These are phyloP conservation scores for Pelusios castaneus DNA, from an alignment of 2,113 vertebrate genomes.

Conservation along the genomic window DNA sequence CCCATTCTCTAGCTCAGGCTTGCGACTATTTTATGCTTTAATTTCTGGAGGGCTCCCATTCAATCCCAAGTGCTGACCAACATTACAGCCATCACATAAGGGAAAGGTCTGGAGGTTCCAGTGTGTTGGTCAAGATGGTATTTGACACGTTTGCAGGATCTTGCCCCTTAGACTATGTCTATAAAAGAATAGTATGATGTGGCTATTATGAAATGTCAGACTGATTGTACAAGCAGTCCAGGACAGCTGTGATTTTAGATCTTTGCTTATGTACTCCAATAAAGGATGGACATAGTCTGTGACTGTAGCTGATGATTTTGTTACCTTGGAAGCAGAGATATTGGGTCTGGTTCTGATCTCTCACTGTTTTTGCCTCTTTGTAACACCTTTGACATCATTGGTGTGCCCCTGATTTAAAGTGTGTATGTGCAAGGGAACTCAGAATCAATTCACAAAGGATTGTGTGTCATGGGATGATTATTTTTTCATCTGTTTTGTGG, in stretches of 20 bases:
- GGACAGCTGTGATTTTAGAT: background rate
- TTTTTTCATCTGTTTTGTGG: background rate
- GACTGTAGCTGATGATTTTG: background rate
- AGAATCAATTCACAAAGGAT: background rate
- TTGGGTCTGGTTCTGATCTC: background rate
- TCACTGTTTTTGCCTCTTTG: background rate
- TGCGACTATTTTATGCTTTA: background rate
- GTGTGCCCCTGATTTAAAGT: background rate
- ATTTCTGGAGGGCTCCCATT: background rate
- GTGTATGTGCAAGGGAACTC: background rate
- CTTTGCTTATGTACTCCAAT: background rate
- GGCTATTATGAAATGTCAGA: background rate
- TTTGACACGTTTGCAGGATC: fast-evolving
- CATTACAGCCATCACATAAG: background rate
- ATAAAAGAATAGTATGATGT: background rate
- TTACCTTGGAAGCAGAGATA: background rate
- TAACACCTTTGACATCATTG: background rate
- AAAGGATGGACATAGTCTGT: background rate
- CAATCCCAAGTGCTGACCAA: background rate
- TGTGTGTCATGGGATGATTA: background rate
- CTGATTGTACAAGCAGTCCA: background rate
- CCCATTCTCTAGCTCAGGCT: background rate
- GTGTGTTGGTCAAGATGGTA: background rate
- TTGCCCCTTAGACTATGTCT: background rate
- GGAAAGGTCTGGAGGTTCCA: background rate